phyloP scores from a whole-genome alignment of 2,113 vertebrate genomes.

The Sitta europaea region DNA sequence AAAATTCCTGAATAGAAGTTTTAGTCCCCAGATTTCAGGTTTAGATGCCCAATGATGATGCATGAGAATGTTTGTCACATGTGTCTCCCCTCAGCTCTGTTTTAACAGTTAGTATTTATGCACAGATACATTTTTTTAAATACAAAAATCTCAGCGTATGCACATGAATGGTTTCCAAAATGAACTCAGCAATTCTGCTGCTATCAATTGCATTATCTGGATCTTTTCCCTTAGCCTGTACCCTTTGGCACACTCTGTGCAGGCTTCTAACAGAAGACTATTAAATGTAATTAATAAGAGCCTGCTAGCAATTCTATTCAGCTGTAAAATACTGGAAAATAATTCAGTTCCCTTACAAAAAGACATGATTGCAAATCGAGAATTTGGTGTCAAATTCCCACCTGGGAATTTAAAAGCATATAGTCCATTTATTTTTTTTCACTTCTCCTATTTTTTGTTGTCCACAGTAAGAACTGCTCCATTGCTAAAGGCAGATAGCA shows the following conservation, averaged over 20 bases:
- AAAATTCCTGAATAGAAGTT: background rate
- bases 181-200: background rate
- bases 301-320: background rate
- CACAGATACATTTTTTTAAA: background rate
- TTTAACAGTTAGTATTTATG: background rate
- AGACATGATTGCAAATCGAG: background rate
- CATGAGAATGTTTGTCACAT: background rate
- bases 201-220: background rate
- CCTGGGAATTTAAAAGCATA: background rate
- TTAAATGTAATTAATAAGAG: slow-evolving; percentile 12
- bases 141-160: background rate
- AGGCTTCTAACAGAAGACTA: background rate
- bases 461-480: background rate
- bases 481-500: slow-evolving; percentile 40
- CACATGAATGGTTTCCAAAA: background rate
- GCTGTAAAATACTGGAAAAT: background rate
- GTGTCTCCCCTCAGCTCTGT: background rate
- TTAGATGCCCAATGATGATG: background rate
- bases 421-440: background rate
- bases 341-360: background rate
- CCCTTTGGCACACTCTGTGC: background rate
- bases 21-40: background rate
- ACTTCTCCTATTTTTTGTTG: background rate
- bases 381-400: background rate
- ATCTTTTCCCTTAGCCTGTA: background rate